Conservation (phyloP, 2,797 vertebrate species). For the Loriculus beryllinus region DNA sequence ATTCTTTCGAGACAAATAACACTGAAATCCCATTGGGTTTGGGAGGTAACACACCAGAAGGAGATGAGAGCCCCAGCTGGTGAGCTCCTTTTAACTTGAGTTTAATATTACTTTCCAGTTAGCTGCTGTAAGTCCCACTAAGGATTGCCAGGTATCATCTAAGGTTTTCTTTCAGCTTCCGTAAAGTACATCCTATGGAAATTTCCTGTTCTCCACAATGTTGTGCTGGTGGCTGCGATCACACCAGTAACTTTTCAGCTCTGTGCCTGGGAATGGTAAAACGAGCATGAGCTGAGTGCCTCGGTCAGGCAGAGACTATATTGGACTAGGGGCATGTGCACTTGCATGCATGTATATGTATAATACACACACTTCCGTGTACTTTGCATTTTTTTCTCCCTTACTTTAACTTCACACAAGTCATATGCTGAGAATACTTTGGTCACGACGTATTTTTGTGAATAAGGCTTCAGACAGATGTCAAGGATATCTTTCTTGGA, state of each 20-base stretch:
- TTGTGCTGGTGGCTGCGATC: not conserved
- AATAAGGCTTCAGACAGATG: not conserved
- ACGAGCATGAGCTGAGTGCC: fast-evolving
- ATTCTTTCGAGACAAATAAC: not conserved
- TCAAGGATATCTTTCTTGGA: not conserved
- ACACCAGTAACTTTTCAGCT: not conserved
- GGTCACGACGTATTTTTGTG: not conserved
- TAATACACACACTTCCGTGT: fast-evolving
- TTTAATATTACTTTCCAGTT: not conserved
- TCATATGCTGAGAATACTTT: not conserved
- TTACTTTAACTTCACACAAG: not conserved
- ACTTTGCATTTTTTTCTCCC: not conserved
- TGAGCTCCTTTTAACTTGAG: not conserved
- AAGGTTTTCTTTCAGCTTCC: not conserved
- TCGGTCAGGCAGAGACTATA: not conserved
- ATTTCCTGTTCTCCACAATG: not conserved
- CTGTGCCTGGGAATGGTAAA: not conserved
- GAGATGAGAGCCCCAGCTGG: not conserved
- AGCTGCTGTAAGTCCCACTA: not conserved
- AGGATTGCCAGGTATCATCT: not conserved
- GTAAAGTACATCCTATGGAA: not conserved
- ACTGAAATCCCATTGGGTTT: not conserved
- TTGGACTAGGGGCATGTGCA: not conserved
- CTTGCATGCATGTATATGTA: not conserved
- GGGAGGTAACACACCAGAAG: not conserved